Evolutionary conservation across 2,113 vertebrate genomes (phyloP), one percentile per base, ranked within the genome.

Genomic region (Anhinga anhinga): DNA sequence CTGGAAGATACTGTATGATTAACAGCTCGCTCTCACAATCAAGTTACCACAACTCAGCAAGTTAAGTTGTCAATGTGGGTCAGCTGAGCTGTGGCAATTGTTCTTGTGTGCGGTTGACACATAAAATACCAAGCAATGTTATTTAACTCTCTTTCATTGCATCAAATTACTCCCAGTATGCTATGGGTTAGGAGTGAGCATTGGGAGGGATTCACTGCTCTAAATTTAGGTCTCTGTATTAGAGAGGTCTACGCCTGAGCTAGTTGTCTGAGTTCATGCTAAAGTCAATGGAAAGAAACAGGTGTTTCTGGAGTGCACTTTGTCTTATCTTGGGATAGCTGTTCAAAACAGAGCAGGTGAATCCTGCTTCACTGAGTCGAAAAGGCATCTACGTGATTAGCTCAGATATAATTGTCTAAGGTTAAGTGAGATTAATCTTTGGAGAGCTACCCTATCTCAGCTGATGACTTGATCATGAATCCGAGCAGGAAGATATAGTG

Each of bases 281-380:
- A 8, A 69, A 94, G 84, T 74, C 81, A 91, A 23, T 47, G 86
- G 73, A 91, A 96, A 94, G 49, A 70, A 91, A 66, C 90, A 93
- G 95, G 61, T 93, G 87, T 25, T 73, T 38, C 45, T 86, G 80
- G 50, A 81, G 45, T 29, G 63, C 29, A 23, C 40, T 66, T 53
- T 3, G 0, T n/a, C 40, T 63, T 44, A 6, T 85, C 66, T 29
- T 65, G 63, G 36, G 45, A 15, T 32, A 83, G 49, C 45, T 84
- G 18, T 9, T 86, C 62, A 73, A 88, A 86, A 40, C 12, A 30
- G 8, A 74, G 52, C 32, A 53, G 38, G 58, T n/a, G 55, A 66
- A 22, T 73, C 34, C 72, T 58, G 30, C 40, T 81, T 42, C n/a
- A 29, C 36, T 44, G 49, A 65, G 7, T 17, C n/a, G 52, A 26